These are phyloP conservation scores for Stegodyphus mimosarum DNA, from an alignment of 1,140 invertebrate species.

Conservation along the genomic window DNA sequence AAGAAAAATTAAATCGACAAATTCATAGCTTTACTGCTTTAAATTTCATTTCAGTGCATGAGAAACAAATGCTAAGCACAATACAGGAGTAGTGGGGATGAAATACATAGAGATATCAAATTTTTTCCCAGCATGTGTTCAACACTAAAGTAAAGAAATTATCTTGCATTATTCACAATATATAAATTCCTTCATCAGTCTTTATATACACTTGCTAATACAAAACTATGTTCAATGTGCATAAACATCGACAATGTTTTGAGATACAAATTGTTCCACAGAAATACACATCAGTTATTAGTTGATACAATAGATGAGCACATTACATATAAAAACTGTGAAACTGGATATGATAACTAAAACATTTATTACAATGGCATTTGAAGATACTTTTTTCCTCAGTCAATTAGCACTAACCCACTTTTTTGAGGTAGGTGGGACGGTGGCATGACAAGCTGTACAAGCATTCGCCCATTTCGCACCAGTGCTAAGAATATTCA, in stretches of 20 bases:
- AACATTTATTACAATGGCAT: constrained; percentile 54
- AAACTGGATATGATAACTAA: constrained; percentile 48
- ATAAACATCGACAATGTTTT: constrained; percentile 43
- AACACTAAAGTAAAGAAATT: constrained; percentile 35
- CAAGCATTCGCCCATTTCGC: constrained; percentile 35
- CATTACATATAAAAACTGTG: constrained; percentile 37
- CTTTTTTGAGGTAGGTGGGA: constrained; percentile 54
- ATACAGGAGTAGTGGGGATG: constrained; percentile 4
- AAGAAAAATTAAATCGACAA: neutral
- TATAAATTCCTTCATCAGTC: constrained; percentile 44
- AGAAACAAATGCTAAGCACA: constrained; percentile 49
- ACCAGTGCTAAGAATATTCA: constrained; percentile 54
- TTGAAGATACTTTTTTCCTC: constrained; percentile 34
- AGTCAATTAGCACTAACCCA: constrained; percentile 44
- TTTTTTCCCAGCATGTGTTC: constrained; percentile 17
- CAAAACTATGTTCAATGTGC: constrained; percentile 57
- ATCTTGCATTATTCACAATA: constrained; percentile 41
- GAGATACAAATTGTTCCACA: constrained; percentile 31
- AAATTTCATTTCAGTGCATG: constrained; percentile 4
- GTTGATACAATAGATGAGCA: constrained; percentile 52
- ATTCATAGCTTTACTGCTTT: neutral
- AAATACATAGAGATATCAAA: constrained; percentile 41
- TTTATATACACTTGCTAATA: constrained; percentile 52
- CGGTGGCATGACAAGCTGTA: constrained; percentile 41
- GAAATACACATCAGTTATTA: constrained; percentile 38